Conservation (phyloP, 2,797 vertebrate genomes). For the Gambusia yucatana region DNA sequence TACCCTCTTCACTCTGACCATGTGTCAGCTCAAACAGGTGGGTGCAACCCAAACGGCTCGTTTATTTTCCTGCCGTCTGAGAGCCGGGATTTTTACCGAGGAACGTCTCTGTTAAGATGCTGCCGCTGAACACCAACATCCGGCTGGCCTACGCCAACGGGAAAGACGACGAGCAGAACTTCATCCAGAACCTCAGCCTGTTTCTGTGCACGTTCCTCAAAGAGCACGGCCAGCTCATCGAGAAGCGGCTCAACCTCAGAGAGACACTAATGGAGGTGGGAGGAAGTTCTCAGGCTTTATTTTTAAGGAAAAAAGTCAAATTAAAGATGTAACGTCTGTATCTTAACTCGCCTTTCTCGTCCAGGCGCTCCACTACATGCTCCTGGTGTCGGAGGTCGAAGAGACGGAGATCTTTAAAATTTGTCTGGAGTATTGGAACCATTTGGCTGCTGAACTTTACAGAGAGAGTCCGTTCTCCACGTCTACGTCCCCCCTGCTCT, state of each 20-base stretch:
- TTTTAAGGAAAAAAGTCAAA: background rate
- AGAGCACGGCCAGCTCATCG: constrained; percentile 94
- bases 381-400: constrained; percentile 97
- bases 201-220: constrained; percentile 99
- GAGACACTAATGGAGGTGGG: constrained; percentile 97
- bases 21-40: constrained; percentile 99
- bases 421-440: constrained; percentile 98
- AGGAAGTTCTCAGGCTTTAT: background rate
- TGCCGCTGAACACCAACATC: constrained; percentile 86
- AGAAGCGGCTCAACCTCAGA: constrained; percentile 92
- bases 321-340: no score
- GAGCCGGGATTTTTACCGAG: background rate
- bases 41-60: background rate
- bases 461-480: constrained; percentile 96
- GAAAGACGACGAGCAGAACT: constrained; percentile 98
- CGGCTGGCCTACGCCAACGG: constrained; percentile 94
- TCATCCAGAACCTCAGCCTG: constrained; percentile 97
- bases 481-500: constrained; percentile 91
- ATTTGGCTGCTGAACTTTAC: constrained; percentile 96
- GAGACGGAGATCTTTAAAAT: constrained; percentile 99
- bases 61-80: background rate
- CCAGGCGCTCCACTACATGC: constrained; percentile 84
- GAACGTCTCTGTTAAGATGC: constrained; percentile 13
- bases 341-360: background rate
- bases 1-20: constrained; percentile 95